Evolutionary conservation across 2,113 vertebrate genomes (phyloP).

Genomic region (Gambusia holbrooki): DNA sequence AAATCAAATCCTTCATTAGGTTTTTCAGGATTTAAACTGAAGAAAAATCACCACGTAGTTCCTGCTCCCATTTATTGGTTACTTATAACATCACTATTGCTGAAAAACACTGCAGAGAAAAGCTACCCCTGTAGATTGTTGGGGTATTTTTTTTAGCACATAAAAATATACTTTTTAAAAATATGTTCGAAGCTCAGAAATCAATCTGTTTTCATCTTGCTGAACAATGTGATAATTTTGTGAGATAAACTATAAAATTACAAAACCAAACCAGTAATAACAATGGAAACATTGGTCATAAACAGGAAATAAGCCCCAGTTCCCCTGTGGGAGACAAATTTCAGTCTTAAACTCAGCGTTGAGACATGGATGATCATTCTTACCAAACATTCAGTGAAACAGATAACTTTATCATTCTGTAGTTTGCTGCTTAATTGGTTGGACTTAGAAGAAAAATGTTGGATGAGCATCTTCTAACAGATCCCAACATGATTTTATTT

Average conservation of each 20-base stretch:
- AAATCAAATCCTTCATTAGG: neutral
- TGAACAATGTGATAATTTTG: neutral
- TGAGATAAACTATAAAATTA: neutral
- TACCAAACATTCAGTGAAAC: neutral
- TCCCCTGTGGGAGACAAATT: neutral
- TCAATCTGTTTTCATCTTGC: neutral
- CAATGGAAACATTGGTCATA: constrained; percentile 2
- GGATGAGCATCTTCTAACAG: neutral
- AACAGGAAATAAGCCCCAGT: neutral
- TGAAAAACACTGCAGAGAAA: neutral
- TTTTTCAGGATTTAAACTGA: constrained; percentile 9
- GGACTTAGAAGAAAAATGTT: too few relatives aligned
- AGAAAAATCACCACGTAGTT: constrained; percentile 4
- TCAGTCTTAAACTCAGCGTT: neutral
- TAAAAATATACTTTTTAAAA: neutral
- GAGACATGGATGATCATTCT: neutral
- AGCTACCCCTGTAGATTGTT: neutral
- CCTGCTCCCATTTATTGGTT: constrained; percentile 8
- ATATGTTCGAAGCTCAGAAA: neutral
- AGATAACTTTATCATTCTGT: neutral
- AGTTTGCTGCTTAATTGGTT: neutral
- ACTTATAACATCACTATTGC: constrained; percentile 7
- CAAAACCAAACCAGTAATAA: neutral
- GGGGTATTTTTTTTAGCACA: neutral
- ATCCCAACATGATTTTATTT: neutral